These are phyloP conservation scores for Tetheella fluctuosa DNA, from an alignment of 2,888 invertebrate species.

Conservation along the genomic window DNA sequence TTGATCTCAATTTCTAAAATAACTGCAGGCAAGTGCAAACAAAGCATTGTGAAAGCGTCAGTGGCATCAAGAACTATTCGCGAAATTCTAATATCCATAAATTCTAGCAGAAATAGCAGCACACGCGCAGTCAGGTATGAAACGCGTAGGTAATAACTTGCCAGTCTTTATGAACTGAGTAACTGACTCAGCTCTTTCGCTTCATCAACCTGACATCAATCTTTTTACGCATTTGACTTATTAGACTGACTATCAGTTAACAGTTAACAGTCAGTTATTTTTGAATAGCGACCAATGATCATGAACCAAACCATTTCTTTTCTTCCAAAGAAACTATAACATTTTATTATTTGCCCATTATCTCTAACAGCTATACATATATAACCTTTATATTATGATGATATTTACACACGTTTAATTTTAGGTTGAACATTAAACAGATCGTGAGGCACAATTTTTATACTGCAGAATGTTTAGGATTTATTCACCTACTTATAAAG, in stretches of 20 bases:
- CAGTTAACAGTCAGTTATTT: too few relatives aligned
- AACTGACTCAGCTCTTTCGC: conserved; percentile 39
- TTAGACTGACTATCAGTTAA: conserved; percentile 18
- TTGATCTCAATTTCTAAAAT: too few relatives aligned
- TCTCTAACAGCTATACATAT: too few relatives aligned
- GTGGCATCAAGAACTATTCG: not conserved
- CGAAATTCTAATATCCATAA: not conserved
- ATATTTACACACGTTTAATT: conserved; percentile 20
- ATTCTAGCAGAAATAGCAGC: not conserved
- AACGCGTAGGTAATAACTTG: conserved; percentile 34
- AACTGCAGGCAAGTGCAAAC: too few relatives aligned
- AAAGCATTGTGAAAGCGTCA: too few relatives aligned
- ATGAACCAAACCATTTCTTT: too few relatives aligned
- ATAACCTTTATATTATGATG: too few relatives aligned
- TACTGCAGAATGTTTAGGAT: not conserved
- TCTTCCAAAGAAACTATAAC: too few relatives aligned
- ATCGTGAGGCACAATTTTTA: not conserved
- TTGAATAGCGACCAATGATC: too few relatives aligned
- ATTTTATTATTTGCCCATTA: too few relatives aligned
- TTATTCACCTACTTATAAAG: too few relatives aligned
- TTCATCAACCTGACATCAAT: conserved; percentile 44
- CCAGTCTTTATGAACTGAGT: conserved; percentile 40
- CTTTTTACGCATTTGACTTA: conserved; percentile 26
- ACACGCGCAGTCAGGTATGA: conserved; percentile 26
- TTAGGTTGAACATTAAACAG: conserved; percentile 22